Evolutionary conservation across 1,140 invertebrate species (phyloP), one percentile per base, ranked within the genome.

Genomic region (Drosophila elegans): DNA sequence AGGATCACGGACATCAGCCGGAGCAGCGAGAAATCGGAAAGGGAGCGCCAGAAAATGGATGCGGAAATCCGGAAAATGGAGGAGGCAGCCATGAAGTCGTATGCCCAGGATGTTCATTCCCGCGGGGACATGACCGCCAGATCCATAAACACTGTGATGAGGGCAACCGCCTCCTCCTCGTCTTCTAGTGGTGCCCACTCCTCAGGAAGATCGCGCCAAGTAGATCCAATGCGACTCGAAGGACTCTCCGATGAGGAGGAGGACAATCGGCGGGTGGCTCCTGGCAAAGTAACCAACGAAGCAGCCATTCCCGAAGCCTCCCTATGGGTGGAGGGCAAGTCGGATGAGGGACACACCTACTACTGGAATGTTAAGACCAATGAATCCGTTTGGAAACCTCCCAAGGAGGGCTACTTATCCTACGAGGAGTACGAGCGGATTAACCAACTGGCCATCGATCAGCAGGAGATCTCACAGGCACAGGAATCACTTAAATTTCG

Each of bases 41-140:
- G 96, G 86, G 95, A 96, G 66, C 94, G 95, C 59, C 93, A 95
- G 60, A 96, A 97, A 91, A 94, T 96, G 74, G 96, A 97, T 86
- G 93, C 94, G 72, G 96, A 98, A 46, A 95, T 99, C 72, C 95
- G 95, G 63, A 96, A 96, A 93, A 98, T 99, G 96, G 97, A 99
- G 93, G 95, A 95, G 84, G 96, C 96, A 5, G 97, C 96, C 0
- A 94, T 97, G 95, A 95, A 95, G 83, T 96, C 97, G 0, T 98
- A 97, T 81, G 91, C 96, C 49, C 96, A 95, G 91, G 97, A 97
- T 80, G 82, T 92, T 12, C 90, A 90, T 12, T 61, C 71, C 7
- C 80, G 93, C 48, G 93, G 94, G 29, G 96, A 97, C 91, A 93
- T 97, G 77, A 96, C 96, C 4, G 95, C 95, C 49, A 92, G 94